Conservation (phyloP, 2,888 invertebrate genomes). For the Agelastica alni region DNA sequence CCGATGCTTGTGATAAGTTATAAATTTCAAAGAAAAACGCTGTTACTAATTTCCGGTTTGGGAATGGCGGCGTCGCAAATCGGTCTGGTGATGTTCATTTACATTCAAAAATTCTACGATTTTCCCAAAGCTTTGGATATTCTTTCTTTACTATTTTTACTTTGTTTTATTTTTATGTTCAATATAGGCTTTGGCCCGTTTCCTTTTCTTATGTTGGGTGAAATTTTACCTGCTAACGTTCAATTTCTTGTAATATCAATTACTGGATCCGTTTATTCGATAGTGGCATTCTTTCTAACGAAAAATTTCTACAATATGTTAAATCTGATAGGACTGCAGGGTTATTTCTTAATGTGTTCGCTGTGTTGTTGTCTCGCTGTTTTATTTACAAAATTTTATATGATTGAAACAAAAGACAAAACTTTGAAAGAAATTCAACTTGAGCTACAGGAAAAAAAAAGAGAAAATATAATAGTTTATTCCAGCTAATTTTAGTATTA, state of each 20-base stretch:
- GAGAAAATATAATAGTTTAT: too few species aligned
- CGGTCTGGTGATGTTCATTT: not conserved
- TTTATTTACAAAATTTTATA: too few species aligned
- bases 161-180: conserved; percentile 65
- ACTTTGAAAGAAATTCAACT: too few species aligned
- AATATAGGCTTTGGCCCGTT: conserved; percentile 72
- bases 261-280: not conserved
- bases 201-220: conserved; percentile 81
- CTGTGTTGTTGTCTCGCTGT: too few species aligned
- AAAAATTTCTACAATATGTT: too few species aligned
- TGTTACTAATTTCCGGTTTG: not conserved
- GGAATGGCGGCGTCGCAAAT: not conserved
- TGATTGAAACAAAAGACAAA: too few species aligned
- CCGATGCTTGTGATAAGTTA: not conserved
- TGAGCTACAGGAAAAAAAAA: too few species aligned
- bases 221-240: conserved; percentile 73
- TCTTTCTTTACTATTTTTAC: not conserved
- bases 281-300: not conserved
- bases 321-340: too few species aligned
- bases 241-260: conserved; percentile 60
- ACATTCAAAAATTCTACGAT: conserved; percentile 57
- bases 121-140: conserved; percentile 60
- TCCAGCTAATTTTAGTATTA: too few species aligned
- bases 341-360: too few species aligned
- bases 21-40: not conserved